Conservation (phyloP, 2,888 invertebrate genomes). For the Heliconius ethilla region DNA sequence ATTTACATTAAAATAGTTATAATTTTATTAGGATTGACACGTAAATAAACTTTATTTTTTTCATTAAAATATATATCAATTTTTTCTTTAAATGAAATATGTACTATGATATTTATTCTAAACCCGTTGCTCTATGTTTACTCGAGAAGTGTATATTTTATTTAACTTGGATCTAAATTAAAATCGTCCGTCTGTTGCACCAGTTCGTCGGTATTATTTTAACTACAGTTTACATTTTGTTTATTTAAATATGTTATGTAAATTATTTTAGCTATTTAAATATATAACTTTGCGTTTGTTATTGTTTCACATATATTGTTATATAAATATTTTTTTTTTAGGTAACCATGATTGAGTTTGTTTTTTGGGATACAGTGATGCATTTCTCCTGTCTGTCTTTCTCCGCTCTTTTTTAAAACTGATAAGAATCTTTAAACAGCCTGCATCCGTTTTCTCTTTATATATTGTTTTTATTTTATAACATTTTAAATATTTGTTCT, state of each 20-base stretch:
- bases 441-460: too few relatives aligned
- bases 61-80: neutral
- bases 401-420: too few relatives aligned
- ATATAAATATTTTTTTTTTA: neutral
- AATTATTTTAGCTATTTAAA: constrained; percentile 3
- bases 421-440: too few relatives aligned
- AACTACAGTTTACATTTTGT: neutral
- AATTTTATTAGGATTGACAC: neutral
- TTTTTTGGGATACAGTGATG: too few relatives aligned
- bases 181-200: constrained; percentile 1
- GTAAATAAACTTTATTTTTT: neutral
- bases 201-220: constrained; percentile 2
- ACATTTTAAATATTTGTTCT: neutral
- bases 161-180: constrained; percentile 18
- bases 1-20: neutral
- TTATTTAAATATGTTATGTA: constrained; percentile 9
- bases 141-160: neutral
- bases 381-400: too few relatives aligned
- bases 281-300: neutral
- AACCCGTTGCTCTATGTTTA: neutral
- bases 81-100: neutral
- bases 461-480: too few relatives aligned
- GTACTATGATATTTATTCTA: neutral
- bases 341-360: too few relatives aligned
- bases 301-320: neutral